Evolutionary conservation across 1,140 invertebrate genomes (phyloP).

Genomic region (Ceratina australensis): DNA sequence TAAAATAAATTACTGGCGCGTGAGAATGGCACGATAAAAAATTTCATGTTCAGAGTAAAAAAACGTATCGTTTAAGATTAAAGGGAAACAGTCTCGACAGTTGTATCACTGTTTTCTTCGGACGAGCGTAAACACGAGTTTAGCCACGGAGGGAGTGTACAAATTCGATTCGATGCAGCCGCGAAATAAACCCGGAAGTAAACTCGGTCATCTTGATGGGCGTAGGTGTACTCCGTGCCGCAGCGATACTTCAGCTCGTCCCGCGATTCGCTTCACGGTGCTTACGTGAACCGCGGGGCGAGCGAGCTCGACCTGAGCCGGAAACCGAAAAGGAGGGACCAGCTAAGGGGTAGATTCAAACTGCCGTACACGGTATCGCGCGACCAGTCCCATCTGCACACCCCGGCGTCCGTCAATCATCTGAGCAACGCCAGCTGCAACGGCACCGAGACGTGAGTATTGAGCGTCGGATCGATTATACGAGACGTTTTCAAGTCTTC

Average conservation of each 20-base stretch:
- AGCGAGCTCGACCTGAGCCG: conserved; percentile 88
- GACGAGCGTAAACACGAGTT: too few species aligned
- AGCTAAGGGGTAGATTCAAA: conserved; percentile 84
- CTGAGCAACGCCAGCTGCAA: conserved; percentile 83
- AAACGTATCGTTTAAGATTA: too few species aligned
- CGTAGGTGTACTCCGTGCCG: conserved; percentile 75
- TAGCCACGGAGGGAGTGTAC: background rate
- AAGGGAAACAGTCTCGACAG: too few species aligned
- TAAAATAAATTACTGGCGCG: too few species aligned
- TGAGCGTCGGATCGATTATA: background rate
- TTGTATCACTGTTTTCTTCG: too few species aligned
- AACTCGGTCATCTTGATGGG: conserved; percentile 39
- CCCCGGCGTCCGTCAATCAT: conserved; percentile 83
- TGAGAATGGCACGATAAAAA: too few species aligned
- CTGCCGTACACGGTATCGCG: conserved; percentile 82
- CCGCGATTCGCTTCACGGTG: conserved; percentile 86
- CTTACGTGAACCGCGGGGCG: conserved; percentile 84
- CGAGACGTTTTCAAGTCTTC: background rate
- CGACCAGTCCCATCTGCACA: conserved; percentile 82
- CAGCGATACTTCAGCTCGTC: conserved; percentile 85
- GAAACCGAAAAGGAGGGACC: conserved; percentile 83
- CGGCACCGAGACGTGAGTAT: conserved; percentile 84
- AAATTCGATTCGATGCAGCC: background rate
- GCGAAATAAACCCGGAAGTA: too few species aligned
- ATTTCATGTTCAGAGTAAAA: too few species aligned